Conservation (phyloP, 2,888 invertebrate species). For the Ophion obscuratus region DNA sequence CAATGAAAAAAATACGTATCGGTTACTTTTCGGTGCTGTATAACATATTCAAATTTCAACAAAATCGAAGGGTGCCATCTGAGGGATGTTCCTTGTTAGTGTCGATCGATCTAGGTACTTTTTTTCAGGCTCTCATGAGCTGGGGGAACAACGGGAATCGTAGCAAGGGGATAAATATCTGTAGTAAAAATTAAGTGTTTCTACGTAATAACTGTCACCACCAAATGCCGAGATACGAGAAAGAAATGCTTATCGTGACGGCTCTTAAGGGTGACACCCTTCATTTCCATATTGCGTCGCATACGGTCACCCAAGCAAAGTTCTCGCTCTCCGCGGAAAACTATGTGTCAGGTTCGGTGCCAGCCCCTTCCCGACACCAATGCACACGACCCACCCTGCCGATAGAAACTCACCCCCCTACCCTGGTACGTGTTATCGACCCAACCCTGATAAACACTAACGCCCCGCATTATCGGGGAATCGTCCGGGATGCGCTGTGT, state of each 20-base stretch:
- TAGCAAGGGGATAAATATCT: too few species aligned
- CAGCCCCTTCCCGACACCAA: background rate
- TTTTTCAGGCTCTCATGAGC: too few species aligned
- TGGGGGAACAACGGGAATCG: too few species aligned
- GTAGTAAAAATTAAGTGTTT: too few species aligned
- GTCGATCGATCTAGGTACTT: too few species aligned
- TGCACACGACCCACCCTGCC: background rate
- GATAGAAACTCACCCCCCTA: background rate
- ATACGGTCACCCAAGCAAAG: background rate
- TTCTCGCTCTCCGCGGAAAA: background rate
- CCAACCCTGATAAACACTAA: background rate
- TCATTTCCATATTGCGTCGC: background rate
- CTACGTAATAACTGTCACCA: background rate
- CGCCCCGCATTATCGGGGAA: background rate
- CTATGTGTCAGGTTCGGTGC: background rate
- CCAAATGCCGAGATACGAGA: background rate
- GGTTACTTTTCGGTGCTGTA: too few species aligned
- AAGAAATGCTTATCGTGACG: background rate
- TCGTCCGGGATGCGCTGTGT: background rate
- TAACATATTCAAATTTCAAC: too few species aligned
- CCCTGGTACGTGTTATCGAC: background rate
- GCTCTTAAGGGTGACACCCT: too few species aligned
- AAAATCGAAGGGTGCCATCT: too few species aligned
- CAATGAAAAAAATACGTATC: too few species aligned
- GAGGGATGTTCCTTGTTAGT: too few species aligned